Base-by-base conservation (phyloP, 1,140 invertebrate genomes). In the Aphis gossypii region DNA sequence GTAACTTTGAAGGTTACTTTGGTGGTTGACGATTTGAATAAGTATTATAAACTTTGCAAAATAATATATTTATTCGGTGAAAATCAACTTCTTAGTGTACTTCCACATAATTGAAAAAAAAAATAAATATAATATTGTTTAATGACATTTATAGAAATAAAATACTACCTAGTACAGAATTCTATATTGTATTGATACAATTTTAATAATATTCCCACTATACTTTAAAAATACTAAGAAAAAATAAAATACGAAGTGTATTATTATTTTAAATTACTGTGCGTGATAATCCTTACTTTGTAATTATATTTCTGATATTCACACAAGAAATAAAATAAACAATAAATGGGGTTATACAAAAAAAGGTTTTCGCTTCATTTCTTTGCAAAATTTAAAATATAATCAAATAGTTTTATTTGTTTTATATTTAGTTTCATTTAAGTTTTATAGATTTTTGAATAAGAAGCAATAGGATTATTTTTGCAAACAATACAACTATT, bases 1-100 rank as follows among this genome's bases (percentile, higher is more conserved):
- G 9, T 86, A 86, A 86, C 25, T 44, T 86, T 86, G 84, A 86
- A 86, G 23, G 84, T 86, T 86, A 86, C 23, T 86, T 46, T 46
- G 25, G 25, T 25, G 41, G 25, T 46, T 46, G 8, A 18, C 25
- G 23, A 86, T 46, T 86, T 86, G 23, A 86, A 86, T 46, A 86
- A 25, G 44, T 30, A 44, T 86, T 46, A n/a, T 25, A 30, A 30
- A 86, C 23, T 86, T 86, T 86, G 41, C 4, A 86, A 30, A 46
- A 86, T 46, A 86, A 46, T 30, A 86, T 41, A 44, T 84, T 41
- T 44, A 84, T 41, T 84, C 23, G 30, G 30, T 30, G 9, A 68
- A 76, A n/a, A 76, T 76, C 14, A 76, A 76, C 30, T 76, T 76
- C n/a, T 76, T 76, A 76, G 60, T 18, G n/a, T n/a, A 4, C n/a